These are phyloP conservation scores for Drosophila siamana DNA, from an alignment of 2,888 invertebrate genomes.

Conservation along the genomic window DNA sequence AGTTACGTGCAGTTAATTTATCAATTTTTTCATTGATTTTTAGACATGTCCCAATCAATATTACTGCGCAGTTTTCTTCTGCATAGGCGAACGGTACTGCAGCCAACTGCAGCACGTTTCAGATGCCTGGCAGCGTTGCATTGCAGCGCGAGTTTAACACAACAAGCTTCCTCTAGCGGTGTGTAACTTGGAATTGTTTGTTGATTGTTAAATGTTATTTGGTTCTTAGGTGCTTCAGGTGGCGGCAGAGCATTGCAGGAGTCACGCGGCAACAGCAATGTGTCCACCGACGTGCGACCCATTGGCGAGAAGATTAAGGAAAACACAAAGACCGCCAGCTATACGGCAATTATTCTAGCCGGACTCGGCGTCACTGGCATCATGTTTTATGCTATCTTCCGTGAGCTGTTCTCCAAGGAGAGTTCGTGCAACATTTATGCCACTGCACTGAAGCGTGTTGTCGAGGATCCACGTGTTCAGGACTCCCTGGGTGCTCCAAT, in stretches of 20 bases:
- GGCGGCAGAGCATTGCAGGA: conserved; percentile 52
- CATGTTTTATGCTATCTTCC: conserved; percentile 93
- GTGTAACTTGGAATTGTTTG: conserved; percentile 14
- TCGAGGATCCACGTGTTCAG: conserved; percentile 90
- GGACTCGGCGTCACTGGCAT: conserved; percentile 93
- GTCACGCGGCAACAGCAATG: conserved; percentile 57
- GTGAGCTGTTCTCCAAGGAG: conserved; percentile 94
- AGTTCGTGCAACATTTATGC: conserved; percentile 95
- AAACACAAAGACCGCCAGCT: conserved; percentile 94
- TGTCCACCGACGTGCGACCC: conserved; percentile 87
- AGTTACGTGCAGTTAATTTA: conserved; percentile 28
- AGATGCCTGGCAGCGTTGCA: conserved; percentile 53
- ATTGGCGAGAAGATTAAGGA: conserved; percentile 93
- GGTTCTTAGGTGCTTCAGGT: conserved; percentile 15
- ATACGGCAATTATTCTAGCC: conserved; percentile 92
- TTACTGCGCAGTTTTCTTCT: conserved; percentile 66
- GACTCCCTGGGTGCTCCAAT: conserved; percentile 96
- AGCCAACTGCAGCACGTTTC: conserved; percentile 25
- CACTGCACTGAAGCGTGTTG: conserved; percentile 91
- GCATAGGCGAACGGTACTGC: conserved; percentile 45
- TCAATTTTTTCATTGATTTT: conserved; percentile 14
- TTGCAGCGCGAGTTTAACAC: conserved; percentile 17
- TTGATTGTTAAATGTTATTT: not conserved
- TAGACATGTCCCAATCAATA: conserved; percentile 67
- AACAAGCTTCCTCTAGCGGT: conserved; percentile 52